Evolutionary conservation across 2,797 vertebrate species (phyloP), one percentile per base, ranked within the genome.

Genomic region (Muscicapa comitata): DNA sequence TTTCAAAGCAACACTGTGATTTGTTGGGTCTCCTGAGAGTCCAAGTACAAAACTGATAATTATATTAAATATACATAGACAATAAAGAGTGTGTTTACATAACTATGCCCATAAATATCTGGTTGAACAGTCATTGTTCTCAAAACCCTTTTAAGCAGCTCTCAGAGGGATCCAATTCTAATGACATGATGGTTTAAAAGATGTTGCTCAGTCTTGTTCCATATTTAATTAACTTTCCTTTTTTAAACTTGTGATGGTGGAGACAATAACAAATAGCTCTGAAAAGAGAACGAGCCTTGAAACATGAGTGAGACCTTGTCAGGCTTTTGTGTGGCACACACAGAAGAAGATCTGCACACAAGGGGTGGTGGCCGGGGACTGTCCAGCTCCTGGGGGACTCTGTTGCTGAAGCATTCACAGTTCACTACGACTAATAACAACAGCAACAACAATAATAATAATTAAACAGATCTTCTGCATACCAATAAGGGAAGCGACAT

Each of bases 151-250:
- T 99, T 99, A 99, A 99, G 98, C 98, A 98, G 98, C 98, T 99
- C 99, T 99, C 99, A 94, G 95, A 99, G 99, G 99, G 98, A 99
- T 98, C 98, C 98, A 97, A 98, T 99, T 99, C 99, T 99, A 99
- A 99, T 99, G 99, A 99, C 99, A 99, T 99, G 99, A 99, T 99
- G 98, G 99, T 99, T 99, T 99, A 99, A 99, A 99, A 99, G 98
- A 99, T 98, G 99, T 98, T 98, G 98, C 98, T 99, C 98, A 98
- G 98, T 98, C 99, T 99, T 98, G 98, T 99, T 99, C 99, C 99
- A 99, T 99, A 99, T 99, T 99, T 99, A 99, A 99, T 99, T 99
- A 99, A 99, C 98, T 99, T 99, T 99, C 98, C 98, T 99, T 99
- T 99, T 99, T 98, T 99, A 99, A 98, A 99, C 98, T 98, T 98